Conservation (phyloP, 2,888 invertebrate genomes). For the Macrosoma leucophasiata region DNA sequence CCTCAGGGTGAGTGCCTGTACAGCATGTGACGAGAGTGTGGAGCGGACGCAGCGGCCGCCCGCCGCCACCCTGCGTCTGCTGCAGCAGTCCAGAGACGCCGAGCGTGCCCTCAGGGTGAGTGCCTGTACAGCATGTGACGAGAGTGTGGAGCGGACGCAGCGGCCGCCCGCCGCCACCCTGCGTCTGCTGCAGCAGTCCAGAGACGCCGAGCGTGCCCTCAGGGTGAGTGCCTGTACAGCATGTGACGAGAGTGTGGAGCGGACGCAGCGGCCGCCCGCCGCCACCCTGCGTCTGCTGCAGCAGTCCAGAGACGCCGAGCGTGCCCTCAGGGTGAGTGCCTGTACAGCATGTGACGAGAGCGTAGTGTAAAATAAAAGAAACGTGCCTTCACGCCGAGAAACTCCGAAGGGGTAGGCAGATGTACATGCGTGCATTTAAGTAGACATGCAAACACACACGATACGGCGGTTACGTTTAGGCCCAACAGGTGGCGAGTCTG, state of each 20-base stretch:
- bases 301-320: conserved; percentile 91
- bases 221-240: conserved; percentile 38
- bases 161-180: conserved; percentile 83
- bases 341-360: no score
- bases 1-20: conserved; percentile 45
- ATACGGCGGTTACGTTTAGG: no score
- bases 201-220: conserved; percentile 83
- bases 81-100: conserved; percentile 91
- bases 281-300: conserved; percentile 89
- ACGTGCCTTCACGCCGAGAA: no score
- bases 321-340: conserved; percentile 41
- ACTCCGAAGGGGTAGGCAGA: no score
- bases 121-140: no score
- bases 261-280: conserved; percentile 66
- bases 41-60: conserved; percentile 57
- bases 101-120: conserved; percentile 70
- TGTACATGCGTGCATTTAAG: no score
- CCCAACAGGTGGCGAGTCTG: no score
- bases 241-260: conserved; percentile 50
- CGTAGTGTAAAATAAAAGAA: no score
- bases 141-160: conserved; percentile 37
- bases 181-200: conserved; percentile 87
- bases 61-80: conserved; percentile 86
- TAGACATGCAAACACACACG: no score
- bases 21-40: no score